Percentiles rank a stretch among this genome's conserved stretches.
These are phyloP conservation scores for Ethmia dodecea DNA, from an alignment of 2,888 invertebrate species.

Conservation along the genomic window DNA sequence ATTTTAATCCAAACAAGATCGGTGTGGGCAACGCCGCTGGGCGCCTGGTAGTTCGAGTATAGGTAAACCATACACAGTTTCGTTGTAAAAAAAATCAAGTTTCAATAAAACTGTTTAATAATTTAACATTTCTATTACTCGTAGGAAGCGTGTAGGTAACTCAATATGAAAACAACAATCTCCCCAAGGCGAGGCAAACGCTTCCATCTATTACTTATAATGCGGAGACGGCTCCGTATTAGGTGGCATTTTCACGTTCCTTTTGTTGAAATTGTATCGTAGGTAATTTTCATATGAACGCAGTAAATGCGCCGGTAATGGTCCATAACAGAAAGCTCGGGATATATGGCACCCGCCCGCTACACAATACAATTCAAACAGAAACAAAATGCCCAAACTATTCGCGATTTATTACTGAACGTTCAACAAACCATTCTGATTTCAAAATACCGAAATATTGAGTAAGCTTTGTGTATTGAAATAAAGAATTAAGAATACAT, in stretches of 20 bases:
- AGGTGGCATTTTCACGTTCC: slow-evolving; percentile 32
- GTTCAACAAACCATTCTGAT: slow-evolving; percentile 37
- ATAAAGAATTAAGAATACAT: too few relatives aligned
- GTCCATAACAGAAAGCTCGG: slow-evolving; percentile 58
- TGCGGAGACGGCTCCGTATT: slow-evolving; percentile 24
- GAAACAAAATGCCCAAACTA: slow-evolving; percentile 48
- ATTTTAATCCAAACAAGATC: too few relatives aligned
- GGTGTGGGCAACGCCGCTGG: too few relatives aligned
- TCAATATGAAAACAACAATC: slow-evolving; percentile 4
- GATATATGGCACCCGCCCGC: slow-evolving; percentile 36
- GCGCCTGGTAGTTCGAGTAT: too few relatives aligned
- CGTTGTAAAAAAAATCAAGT: too few relatives aligned
- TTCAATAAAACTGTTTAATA: too few relatives aligned
- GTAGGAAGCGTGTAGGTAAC: too few relatives aligned
- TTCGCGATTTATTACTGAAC: slow-evolving; percentile 41
- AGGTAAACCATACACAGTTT: too few relatives aligned
- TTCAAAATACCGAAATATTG: slow-evolving; percentile 33
- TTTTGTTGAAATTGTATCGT: slow-evolving; percentile 44
- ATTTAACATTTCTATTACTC: too few relatives aligned
- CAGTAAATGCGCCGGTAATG: slow-evolving; percentile 56
- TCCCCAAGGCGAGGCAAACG: slow-evolving; percentile 2
- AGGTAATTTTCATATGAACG: slow-evolving; percentile 55
- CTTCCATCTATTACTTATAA: slow-evolving; percentile 12
- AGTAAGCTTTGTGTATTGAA: slow-evolving; percentile 19
- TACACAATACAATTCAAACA: slow-evolving; percentile 30